Base-by-base conservation (phyloP, 92 coral and sea anemone species). In the Siderastrea siderea region DNA sequence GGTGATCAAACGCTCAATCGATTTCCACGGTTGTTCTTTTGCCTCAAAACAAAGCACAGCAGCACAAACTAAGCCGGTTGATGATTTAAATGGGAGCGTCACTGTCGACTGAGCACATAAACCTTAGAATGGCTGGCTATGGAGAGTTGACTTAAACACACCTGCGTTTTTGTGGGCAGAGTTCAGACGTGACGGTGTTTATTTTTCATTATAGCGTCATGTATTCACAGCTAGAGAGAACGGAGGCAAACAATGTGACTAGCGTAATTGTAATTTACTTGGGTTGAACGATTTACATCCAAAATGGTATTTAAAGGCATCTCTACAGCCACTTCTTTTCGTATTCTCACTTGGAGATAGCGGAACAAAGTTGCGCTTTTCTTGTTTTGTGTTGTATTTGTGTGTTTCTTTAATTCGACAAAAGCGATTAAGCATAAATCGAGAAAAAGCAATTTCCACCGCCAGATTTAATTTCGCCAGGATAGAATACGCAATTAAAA, bases 371-470 rank as follows among this genome's bases (percentile, higher is more conserved):
- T 49, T 60, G 60, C 59, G 14, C 48, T 43, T 67, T 38, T 17
- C 10, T 61, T 61, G 58, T 63, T 6, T 4, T 5, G 1, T 26
- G 63, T 38, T 47, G 17, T 16, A 60, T 2, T 67, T 7, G 43
- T 38, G 11, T 26, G 13, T n/a, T 5, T 62, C 59, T 16, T 62
- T 48, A 17, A 11, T 8, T 9, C 63, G 59, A 47, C 58, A 63
- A 13, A 64, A 47, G 46, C 54, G 57, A 77, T 59, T 45, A 47
- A 62, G 62, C 57, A 62, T 17, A 47, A 45, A 48, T 3, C 38
- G 9, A 17, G 82, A 45, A 78, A 55, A 78, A 61, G 82, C 71
- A 48, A 79, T 79, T 62, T 79, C 71, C 17, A 63, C 46, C 59
- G 8, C 17, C 57, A 47, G 72, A 44, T 47, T 61, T 79, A 61